phyloP scores from a whole-genome alignment of 2,888 invertebrate genomes.

The Ochropacha duplaris region DNA sequence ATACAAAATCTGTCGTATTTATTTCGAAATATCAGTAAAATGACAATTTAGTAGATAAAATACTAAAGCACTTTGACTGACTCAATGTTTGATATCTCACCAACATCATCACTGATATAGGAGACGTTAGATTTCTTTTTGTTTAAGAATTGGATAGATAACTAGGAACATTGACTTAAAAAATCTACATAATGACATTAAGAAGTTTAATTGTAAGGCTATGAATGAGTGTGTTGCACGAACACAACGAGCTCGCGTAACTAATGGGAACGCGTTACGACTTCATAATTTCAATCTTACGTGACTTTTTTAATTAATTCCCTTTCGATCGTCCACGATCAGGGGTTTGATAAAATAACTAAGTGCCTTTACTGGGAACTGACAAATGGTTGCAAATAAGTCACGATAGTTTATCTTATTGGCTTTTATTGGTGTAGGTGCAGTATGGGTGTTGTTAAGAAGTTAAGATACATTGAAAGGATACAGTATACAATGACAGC shows the following conservation, averaged over 20 bases:
- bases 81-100: background rate
- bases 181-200: background rate
- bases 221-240: conserved; percentile 18
- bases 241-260: conserved; percentile 41
- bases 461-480: background rate
- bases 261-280: conserved; percentile 52
- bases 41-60: background rate
- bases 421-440: background rate
- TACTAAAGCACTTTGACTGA: background rate
- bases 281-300: conserved; percentile 57
- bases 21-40: background rate
- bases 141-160: background rate
- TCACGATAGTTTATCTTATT: conserved; percentile 7
- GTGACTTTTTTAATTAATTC: conserved; percentile 62
- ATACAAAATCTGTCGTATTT: background rate
- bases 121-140: background rate
- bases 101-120: background rate
- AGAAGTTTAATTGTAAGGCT: conserved; percentile 15
- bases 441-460: background rate
- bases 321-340: conserved; percentile 39
- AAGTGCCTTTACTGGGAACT: conserved; percentile 8
- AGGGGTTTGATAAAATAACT: conserved; percentile 11
- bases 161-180: background rate
- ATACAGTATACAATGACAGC: background rate
- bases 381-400: conserved; percentile 1